Evolutionary conservation across 2,888 invertebrate genomes (phyloP).

Genomic region (Megaustenia siamemsis): DNA sequence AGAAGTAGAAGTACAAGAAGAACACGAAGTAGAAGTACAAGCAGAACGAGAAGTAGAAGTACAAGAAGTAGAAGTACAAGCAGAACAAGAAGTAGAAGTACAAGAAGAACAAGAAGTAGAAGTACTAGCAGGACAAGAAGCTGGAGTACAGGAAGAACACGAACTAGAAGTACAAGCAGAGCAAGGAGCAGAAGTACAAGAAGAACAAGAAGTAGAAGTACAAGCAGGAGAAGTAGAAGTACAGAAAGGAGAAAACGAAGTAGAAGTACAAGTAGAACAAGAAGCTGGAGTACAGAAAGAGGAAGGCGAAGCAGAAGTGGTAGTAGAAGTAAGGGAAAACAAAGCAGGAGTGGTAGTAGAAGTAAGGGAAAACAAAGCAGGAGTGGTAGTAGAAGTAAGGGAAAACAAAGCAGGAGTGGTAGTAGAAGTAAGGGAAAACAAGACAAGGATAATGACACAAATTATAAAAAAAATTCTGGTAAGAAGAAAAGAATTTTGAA

Average conservation of each 20-base stretch:
- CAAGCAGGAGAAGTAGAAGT: slow-evolving; percentile 6
- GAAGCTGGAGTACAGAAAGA: not conserved
- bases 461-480: no score
- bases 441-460: no score
- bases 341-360: not conserved
- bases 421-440: not conserved
- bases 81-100: not conserved
- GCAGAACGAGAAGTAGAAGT: not conserved
- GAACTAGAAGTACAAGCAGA: not conserved
- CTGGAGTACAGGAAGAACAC: not conserved
- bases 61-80: not conserved
- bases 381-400: not conserved
- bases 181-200: not conserved
- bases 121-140: not conserved
- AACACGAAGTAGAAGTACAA: not conserved
- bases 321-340: not conserved
- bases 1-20: not conserved
- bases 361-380: not conserved
- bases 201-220: not conserved
- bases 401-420: not conserved
- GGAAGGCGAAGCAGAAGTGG: not conserved
- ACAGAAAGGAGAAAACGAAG: slow-evolving; percentile 3
- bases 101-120: not conserved
- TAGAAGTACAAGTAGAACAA: not conserved
- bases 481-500: no score